These are phyloP conservation scores for Salpingus planirostris DNA, from an alignment of 2,888 invertebrate species.

Conservation along the genomic window DNA sequence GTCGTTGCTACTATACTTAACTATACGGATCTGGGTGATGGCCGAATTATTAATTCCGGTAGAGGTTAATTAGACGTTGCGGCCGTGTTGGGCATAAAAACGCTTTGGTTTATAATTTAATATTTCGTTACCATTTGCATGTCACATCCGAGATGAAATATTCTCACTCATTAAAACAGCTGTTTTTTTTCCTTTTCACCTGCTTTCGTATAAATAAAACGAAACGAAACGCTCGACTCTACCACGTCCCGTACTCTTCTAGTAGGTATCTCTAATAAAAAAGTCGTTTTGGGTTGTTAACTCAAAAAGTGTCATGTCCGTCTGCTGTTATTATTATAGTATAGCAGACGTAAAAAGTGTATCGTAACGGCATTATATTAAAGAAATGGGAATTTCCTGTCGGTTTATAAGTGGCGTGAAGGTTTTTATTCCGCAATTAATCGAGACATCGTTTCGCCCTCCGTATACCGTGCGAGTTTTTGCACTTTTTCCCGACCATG, in stretches of 20 bases:
- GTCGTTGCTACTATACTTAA: too few species aligned
- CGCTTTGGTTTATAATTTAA: constrained; percentile 7
- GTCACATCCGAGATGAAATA: constrained; percentile 13
- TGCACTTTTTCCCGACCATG: too few species aligned
- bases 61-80: too few species aligned
- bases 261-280: constrained; percentile 7
- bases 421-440: constrained; percentile 12
- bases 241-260: too few species aligned
- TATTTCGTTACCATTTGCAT: constrained; percentile 9
- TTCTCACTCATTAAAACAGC: constrained; percentile 11
- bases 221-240: too few species aligned
- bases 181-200: constrained; percentile 14
- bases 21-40: too few species aligned
- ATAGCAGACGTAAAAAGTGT: too few species aligned
- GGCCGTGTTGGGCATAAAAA: constrained; percentile 2
- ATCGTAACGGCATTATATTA: constrained; percentile 4
- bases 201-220: too few species aligned
- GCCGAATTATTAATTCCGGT: too few species aligned
- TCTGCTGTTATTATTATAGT: constrained; percentile 9
- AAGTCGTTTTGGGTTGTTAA: constrained; percentile 8
- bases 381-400: constrained; percentile 9
- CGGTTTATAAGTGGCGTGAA: constrained; percentile 6
- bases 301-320: constrained; percentile 11
- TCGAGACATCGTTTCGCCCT: too few species aligned
- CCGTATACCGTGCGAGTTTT: neutral